Conservation (phyloP, 2,113 vertebrate species). For the Perca fluviatilis region DNA sequence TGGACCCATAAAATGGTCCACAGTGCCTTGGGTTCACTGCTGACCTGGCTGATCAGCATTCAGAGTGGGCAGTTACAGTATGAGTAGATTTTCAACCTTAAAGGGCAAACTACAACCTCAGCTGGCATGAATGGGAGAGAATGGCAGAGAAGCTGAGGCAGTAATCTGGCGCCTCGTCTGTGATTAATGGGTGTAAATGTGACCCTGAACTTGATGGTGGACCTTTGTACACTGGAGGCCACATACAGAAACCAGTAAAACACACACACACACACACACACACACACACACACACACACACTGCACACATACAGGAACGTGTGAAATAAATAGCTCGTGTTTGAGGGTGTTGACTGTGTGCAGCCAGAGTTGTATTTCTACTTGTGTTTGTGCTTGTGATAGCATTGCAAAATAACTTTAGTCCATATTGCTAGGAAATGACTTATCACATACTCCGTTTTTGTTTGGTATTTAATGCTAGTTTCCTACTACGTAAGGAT, state of each 20-base stretch:
- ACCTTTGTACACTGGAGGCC: slow-evolving; percentile 40
- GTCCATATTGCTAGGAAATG: background rate
- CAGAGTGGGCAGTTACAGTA: background rate
- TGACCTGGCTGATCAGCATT: background rate
- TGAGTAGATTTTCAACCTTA: background rate
- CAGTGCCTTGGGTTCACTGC: background rate
- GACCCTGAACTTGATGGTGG: slow-evolving; percentile 67
- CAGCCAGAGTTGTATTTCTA: slow-evolving; percentile 49
- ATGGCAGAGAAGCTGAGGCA: slow-evolving; percentile 7
- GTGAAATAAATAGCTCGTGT: slow-evolving; percentile 61
- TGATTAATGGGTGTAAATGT: slow-evolving; percentile 67
- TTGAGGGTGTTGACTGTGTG: slow-evolving; percentile 22
- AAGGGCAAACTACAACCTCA: slow-evolving; percentile 6
- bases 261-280: background rate
- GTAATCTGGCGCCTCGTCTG: slow-evolving; percentile 21
- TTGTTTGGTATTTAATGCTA: background rate
- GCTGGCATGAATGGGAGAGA: slow-evolving; percentile 2
- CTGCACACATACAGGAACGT: slow-evolving; percentile 6
- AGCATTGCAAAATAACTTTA: slow-evolving; percentile 7
- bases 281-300: slow-evolving; percentile 11
- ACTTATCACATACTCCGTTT: background rate
- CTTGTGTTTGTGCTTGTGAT: slow-evolving; percentile 16
- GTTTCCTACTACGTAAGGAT: background rate
- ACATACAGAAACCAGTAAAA: slow-evolving; percentile 40
- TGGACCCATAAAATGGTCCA: background rate